Base-by-base conservation (phyloP, 2,797 vertebrate species). In the Molossus molossus region DNA sequence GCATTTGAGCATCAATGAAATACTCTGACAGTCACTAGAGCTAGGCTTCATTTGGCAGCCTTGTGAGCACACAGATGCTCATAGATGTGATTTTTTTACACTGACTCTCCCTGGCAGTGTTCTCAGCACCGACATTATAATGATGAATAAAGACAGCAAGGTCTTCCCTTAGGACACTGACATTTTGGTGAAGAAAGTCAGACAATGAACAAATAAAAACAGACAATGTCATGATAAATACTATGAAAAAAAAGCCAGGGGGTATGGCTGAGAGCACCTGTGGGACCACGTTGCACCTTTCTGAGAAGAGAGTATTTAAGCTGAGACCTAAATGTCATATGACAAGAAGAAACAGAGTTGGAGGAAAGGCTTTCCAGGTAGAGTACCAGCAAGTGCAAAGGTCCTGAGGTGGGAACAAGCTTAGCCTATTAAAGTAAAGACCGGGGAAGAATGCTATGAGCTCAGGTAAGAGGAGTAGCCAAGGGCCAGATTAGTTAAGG, bases 301-400 rank as follows among this genome's bases (percentile, higher is more conserved):
- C 79, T 79, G 57, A 93, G 55, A 88, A 55, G 27, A 82, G 3
- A 9, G 58, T 7, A 85, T 76, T 76, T 75, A 88, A 72, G 13
- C 67, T 27, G 29, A 95, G 81, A 69, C 29, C 14, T 29, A 65
- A 58, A 53, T 27, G 25, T 23, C 17, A 3, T 79, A 87, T 58
- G 37, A 91, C 27, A 73, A 64, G 67, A 87, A 77, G 53, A 5
- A 77, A 57, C 76, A 64, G 45, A 83, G 40, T 5, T 40, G 20
- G 80, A 79, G 40, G 29, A 82, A 83, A 75, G 75, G 15, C 27
- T 83, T 72, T 83, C 72, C 20, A 65, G 79, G 75, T 5, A 77
- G 48, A 88, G 18, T 17, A 55, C 8, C 50, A 89, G 75, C 18
- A 87, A 60, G 40, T 48, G 67, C 72, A 96, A 93, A 92, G 70